phyloP scores from a whole-genome alignment of 2,888 invertebrate species.

The Tromatobia lineatoria region DNA sequence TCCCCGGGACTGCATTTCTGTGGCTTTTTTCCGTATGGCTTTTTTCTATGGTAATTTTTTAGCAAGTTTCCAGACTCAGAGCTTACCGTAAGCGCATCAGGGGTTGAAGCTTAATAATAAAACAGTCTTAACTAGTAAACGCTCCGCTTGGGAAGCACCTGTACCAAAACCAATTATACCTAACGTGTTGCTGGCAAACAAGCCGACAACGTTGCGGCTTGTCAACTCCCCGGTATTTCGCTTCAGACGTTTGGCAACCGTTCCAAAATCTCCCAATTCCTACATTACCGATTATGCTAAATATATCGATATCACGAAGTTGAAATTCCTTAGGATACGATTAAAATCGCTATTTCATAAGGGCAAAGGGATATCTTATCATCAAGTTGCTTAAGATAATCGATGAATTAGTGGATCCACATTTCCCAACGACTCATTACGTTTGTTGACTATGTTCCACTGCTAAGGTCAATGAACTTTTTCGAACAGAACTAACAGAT shows the following conservation, averaged over 20 bases:
- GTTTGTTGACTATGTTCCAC: background rate
- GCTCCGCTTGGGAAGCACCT: slow-evolving; percentile 48
- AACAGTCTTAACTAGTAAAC: slow-evolving; percentile 42
- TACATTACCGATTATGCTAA: slow-evolving; percentile 7
- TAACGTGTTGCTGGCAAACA: slow-evolving; percentile 29
- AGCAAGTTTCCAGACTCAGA: background rate
- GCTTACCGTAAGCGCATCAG: slow-evolving; percentile 3
- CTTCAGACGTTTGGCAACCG: slow-evolving; percentile 33
- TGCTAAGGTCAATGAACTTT: background rate
- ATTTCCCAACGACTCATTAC: background rate
- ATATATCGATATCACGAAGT: background rate
- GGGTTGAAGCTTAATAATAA: slow-evolving; percentile 56
- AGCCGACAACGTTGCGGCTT: slow-evolving; percentile 21
- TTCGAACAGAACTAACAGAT: too few relatives aligned
- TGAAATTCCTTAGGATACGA: background rate
- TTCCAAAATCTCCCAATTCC: slow-evolving; percentile 17
- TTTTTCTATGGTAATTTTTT: background rate
- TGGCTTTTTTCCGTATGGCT: too few relatives aligned
- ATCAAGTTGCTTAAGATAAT: background rate
- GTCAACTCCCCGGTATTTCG: slow-evolving; percentile 29
- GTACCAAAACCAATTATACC: slow-evolving; percentile 63
- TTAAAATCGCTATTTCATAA: background rate
- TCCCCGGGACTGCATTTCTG: too few relatives aligned
- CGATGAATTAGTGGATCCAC: too few relatives aligned
- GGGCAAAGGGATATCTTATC: background rate